These are phyloP conservation scores for Melinaea menophilus DNA, from an alignment of 2,888 invertebrate species.

Conservation along the genomic window DNA sequence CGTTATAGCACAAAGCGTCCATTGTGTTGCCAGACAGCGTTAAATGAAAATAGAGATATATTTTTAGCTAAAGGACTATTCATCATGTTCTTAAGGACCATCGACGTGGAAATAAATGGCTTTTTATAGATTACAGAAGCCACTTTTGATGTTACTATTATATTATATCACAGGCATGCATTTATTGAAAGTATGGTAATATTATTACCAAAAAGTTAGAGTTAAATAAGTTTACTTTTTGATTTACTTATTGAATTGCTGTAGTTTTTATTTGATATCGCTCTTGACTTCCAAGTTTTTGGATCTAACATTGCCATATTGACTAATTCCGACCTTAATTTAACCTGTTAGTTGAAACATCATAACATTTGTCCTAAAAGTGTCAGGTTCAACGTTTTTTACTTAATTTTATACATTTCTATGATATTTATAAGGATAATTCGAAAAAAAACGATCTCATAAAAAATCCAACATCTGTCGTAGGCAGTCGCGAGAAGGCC, in stretches of 20 bases:
- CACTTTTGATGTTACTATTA: not conserved
- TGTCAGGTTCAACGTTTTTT: too few relatives aligned
- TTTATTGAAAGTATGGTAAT: too few relatives aligned
- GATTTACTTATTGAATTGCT: too few relatives aligned
- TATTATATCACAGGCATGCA: not conserved
- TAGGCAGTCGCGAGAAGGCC: constrained; percentile 43
- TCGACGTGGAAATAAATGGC: constrained; percentile 2
- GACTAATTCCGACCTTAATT: too few relatives aligned
- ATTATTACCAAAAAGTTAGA: too few relatives aligned
- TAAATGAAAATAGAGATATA: constrained; percentile 31
- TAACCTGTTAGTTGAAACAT: too few relatives aligned
- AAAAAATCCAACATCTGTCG: constrained; percentile 54
- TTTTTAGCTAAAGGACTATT: constrained; percentile 15
- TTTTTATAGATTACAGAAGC: not conserved
- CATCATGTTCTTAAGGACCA: constrained; percentile 8
- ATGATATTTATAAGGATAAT: constrained; percentile 10
- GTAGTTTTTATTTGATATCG: too few relatives aligned
- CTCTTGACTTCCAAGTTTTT: too few relatives aligned
- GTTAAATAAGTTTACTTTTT: too few relatives aligned
- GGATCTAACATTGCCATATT: too few relatives aligned
- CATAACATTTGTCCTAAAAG: too few relatives aligned
- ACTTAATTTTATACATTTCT: not conserved
- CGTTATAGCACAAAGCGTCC: constrained; percentile 36
- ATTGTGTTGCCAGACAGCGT: constrained; percentile 34
- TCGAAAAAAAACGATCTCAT: constrained; percentile 22